phyloP scores from a whole-genome alignment of 2,888 invertebrate species.

The Cheiracanthium punctorium region DNA sequence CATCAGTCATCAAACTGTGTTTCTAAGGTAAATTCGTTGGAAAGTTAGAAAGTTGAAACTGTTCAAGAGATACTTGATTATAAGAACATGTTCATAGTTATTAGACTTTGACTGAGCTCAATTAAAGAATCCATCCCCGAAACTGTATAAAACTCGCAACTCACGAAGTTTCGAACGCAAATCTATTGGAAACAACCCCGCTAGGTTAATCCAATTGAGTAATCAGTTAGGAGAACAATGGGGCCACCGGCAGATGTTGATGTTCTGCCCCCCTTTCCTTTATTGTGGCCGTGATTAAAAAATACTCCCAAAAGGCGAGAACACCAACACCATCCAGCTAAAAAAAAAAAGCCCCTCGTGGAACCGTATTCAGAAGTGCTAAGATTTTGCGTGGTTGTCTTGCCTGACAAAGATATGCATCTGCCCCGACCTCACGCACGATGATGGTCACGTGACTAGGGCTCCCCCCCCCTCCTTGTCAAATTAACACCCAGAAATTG shows the following conservation, averaged over 20 bases:
- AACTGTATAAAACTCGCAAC: too few relatives aligned
- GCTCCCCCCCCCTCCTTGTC: neutral
- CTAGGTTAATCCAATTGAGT: constrained; percentile 51
- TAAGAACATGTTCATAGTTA: too few relatives aligned
- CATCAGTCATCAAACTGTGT: too few relatives aligned
- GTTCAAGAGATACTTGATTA: too few relatives aligned
- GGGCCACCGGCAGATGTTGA: constrained; percentile 53
- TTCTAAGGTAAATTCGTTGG: too few relatives aligned
- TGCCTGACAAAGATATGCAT: constrained; percentile 21
- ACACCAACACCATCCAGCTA: neutral
- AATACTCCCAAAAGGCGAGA: constrained; percentile 2
- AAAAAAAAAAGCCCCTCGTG: constrained; percentile 16
- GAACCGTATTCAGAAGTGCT: constrained; percentile 46
- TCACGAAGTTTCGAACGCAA: too few relatives aligned
- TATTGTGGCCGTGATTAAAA: constrained; percentile 29
- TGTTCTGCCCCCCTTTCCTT: too few relatives aligned
- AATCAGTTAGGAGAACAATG: constrained; percentile 48
- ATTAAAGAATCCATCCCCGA: too few relatives aligned
- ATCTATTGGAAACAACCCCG: constrained; percentile 25
- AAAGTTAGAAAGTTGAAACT: too few relatives aligned
- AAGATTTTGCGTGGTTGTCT: constrained; percentile 51
- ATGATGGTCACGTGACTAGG: neutral
- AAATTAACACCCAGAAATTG: constrained; percentile 42
- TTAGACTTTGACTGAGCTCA: too few relatives aligned
- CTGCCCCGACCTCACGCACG: constrained; percentile 46